These are phyloP conservation scores for Corythaixoides concolor DNA, from an alignment of 2,113 vertebrate genomes.

Conservation along the genomic window DNA sequence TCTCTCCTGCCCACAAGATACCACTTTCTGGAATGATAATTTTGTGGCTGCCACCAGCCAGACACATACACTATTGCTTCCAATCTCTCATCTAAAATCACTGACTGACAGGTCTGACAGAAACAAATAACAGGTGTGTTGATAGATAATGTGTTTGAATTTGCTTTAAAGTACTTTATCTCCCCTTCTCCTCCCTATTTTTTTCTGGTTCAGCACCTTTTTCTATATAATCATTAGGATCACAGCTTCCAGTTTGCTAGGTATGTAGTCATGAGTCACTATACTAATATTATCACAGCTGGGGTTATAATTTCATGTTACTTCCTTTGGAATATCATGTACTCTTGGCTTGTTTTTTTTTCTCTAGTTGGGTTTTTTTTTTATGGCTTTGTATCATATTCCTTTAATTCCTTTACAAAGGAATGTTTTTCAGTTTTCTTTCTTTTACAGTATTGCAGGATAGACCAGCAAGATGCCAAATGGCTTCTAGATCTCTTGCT, in stretches of 20 bases:
- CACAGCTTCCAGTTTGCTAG: constrained; percentile 48
- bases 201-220: constrained; percentile 32
- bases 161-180: constrained; percentile 50
- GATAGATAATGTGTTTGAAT: constrained; percentile 40
- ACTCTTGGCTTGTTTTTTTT: neutral
- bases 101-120: constrained; percentile 65
- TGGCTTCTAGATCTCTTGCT: constrained; percentile 5
- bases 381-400: neutral
- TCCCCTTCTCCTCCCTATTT: neutral
- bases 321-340: neutral
- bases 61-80: neutral
- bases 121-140: constrained; percentile 62
- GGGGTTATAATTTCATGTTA: constrained; percentile 9
- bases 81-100: constrained; percentile 35
- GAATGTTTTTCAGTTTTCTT: neutral
- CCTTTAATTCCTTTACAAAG: neutral
- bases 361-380: neutral
- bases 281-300: constrained; percentile 67
- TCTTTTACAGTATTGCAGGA: neutral
- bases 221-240: constrained; percentile 48
- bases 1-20: neutral
- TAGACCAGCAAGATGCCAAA: neutral
- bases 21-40: neutral
- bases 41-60: constrained; percentile 1
- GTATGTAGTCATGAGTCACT: constrained; percentile 29